phyloP scores from a whole-genome alignment of 2,797 vertebrate species.

The Alfaro cultratus region DNA sequence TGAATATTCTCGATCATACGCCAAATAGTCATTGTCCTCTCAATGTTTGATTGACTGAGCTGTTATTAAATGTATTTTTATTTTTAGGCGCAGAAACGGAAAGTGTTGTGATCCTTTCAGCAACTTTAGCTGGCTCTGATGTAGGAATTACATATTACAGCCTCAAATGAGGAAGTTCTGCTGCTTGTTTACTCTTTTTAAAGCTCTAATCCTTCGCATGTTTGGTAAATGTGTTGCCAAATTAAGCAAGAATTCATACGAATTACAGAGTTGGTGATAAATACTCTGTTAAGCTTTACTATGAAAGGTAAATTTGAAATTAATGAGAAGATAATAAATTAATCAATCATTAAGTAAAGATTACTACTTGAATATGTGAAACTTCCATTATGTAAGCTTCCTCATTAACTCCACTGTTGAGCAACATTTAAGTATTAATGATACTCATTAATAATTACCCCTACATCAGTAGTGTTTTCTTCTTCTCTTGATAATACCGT shows the following conservation, averaged over 20 bases:
- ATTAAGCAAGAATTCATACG: too few relatives aligned
- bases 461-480: constrained; percentile 8
- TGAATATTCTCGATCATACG: constrained; percentile 5
- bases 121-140: constrained; percentile 1
- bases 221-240: background rate
- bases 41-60: background rate
- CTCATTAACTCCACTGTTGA: constrained; percentile 6
- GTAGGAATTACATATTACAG: background rate
- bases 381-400: background rate
- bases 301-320: background rate
- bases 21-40: background rate
- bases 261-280: background rate
- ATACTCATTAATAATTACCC: constrained; percentile 4
- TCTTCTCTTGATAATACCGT: background rate
- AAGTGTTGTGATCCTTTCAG: background rate
- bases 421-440: constrained; percentile 8
- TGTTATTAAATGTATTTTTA: background rate
- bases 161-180: background rate
- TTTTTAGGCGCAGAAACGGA: background rate
- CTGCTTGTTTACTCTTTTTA: background rate
- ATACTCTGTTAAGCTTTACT: background rate
- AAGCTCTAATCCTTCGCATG: background rate
- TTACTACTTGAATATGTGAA: constrained; percentile 6
- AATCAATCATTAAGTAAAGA: constrained; percentile 1
- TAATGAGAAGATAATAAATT: background rate